phyloP scores from a whole-genome alignment of 2,113 vertebrate species.

The Redunca redunca region DNA sequence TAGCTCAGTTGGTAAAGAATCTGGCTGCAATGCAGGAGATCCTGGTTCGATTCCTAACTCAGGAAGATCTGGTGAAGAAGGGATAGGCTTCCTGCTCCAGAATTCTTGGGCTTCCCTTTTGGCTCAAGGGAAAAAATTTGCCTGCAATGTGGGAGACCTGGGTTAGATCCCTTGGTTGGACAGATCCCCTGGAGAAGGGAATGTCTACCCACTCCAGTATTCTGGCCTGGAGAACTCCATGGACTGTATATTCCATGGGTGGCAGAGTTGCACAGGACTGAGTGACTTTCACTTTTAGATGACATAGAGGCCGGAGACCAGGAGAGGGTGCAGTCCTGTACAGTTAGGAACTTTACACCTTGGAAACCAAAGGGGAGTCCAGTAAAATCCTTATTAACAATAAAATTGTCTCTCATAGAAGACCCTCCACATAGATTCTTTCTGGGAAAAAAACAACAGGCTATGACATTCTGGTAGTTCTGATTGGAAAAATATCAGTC shows the following conservation, averaged over 20 bases:
- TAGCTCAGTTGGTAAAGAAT: not conserved
- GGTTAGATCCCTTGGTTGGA: too few relatives aligned
- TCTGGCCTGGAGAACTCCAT: too few relatives aligned
- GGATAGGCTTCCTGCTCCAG: too few relatives aligned
- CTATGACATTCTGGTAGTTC: not conserved
- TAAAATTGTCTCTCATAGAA: not conserved
- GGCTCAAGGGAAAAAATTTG: not conserved
- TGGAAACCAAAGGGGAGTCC: not conserved
- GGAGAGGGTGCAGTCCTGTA: rapidly evolving
- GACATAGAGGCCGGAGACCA: not conserved
- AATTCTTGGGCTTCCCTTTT: not conserved
- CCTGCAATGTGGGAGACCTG: too few relatives aligned
- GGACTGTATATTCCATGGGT: not conserved
- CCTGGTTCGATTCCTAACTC: rapidly evolving
- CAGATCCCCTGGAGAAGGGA: too few relatives aligned
- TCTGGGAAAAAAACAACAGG: not conserved
- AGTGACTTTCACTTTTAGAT: not conserved
- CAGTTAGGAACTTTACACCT: not conserved
- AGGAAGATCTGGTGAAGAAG: too few relatives aligned
- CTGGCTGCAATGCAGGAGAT: not conserved
- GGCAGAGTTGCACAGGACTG: not conserved
- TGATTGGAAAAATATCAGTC: not conserved
- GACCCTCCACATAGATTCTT: not conserved
- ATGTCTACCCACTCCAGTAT: too few relatives aligned
- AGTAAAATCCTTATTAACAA: not conserved